Percentiles rank a stretch among this genome's conserved stretches.
These are phyloP conservation scores for Tridacna crocea DNA, from an alignment of 2,888 invertebrate species.

Conservation along the genomic window DNA sequence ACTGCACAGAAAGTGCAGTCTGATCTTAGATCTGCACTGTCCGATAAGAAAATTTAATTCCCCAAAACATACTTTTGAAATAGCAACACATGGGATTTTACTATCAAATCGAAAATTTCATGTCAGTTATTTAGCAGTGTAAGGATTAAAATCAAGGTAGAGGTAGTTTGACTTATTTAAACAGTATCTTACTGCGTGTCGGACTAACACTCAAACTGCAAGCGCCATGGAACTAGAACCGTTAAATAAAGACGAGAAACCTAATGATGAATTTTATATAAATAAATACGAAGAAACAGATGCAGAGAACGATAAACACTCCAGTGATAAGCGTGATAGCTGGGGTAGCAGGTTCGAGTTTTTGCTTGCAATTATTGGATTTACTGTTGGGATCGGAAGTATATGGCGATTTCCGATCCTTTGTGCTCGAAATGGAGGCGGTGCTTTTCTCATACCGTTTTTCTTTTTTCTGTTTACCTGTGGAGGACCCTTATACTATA, in stretches of 20 bases:
- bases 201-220: too few species aligned
- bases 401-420: conserved; percentile 58
- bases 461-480: conserved; percentile 57
- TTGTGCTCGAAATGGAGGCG: conserved; percentile 57
- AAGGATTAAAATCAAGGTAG: too few species aligned
- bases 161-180: too few species aligned
- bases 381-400: conserved; percentile 57
- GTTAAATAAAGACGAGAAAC: background rate
- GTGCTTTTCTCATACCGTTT: conserved; percentile 63
- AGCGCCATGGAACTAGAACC: conserved; percentile 22
- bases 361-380: conserved; percentile 53
- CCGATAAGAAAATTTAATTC: too few species aligned
- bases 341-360: conserved; percentile 57
- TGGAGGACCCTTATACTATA: conserved; percentile 55
- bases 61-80: too few species aligned
- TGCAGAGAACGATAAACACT: background rate
- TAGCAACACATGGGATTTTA: too few species aligned
- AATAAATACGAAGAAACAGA: background rate
- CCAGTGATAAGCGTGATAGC: conserved; percentile 25
- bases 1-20: too few species aligned
- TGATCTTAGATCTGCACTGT: too few species aligned
- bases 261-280: background rate
- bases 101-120: too few species aligned
- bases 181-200: too few species aligned
- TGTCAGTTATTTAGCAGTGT: too few species aligned